Evolutionary conservation across 92 coral and sea anemone genomes (phyloP).

Genomic region (Isaurus tuberculatus): DNA sequence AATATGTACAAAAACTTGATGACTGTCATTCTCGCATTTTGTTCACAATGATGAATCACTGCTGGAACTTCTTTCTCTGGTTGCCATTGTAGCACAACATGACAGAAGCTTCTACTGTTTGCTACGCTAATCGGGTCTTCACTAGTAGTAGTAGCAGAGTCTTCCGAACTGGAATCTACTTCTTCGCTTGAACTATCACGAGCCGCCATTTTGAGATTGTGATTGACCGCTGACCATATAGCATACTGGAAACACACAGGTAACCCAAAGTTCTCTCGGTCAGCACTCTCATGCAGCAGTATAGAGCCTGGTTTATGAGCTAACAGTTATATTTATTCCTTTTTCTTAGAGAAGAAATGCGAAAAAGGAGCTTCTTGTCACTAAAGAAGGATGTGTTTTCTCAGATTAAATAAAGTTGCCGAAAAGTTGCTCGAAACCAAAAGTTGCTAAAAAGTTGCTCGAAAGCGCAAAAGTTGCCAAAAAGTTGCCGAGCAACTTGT

Average conservation of each 20-base stretch:
- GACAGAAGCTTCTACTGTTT: slow-evolving; percentile 68
- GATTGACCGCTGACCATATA: slow-evolving; percentile 64
- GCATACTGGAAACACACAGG: slow-evolving; percentile 68
- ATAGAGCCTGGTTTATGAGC: slow-evolving; percentile 60
- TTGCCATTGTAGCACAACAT: slow-evolving; percentile 68
- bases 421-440: slow-evolving; percentile 59
- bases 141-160: slow-evolving; percentile 59
- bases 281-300: slow-evolving; percentile 59
- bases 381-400: slow-evolving; percentile 57
- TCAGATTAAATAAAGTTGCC: slow-evolving; percentile 60
- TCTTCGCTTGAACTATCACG: slow-evolving; percentile 69
- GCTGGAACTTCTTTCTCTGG: slow-evolving; percentile 60
- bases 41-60: slow-evolving; percentile 60
- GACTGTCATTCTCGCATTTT: slow-evolving; percentile 61
- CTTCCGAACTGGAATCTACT: slow-evolving; percentile 60
- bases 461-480: too few relatives aligned
- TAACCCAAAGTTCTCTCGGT: slow-evolving; percentile 65
- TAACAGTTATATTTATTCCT: slow-evolving; percentile 59
- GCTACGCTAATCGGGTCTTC: slow-evolving; percentile 68
- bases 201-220: slow-evolving; percentile 64
- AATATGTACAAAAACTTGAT: slow-evolving; percentile 62
- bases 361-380: slow-evolving; percentile 50
- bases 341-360: slow-evolving; percentile 60
- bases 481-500: too few relatives aligned
- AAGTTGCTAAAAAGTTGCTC: too few relatives aligned